Percentiles rank a stretch among this genome's conserved stretches.
Evolutionary conservation across 1,140 invertebrate species (phyloP).

Genomic region (Aphidius ervi): DNA sequence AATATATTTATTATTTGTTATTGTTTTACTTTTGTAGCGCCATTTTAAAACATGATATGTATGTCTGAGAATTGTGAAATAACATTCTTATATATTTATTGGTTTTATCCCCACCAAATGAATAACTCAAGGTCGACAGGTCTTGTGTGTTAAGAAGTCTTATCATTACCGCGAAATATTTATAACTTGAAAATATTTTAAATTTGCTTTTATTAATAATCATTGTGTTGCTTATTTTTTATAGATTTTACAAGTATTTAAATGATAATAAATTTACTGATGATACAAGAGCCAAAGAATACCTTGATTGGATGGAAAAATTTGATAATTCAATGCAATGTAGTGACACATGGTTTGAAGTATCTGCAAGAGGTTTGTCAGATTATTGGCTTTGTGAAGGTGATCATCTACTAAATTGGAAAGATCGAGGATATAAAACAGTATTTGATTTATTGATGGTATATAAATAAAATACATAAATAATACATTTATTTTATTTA

Average conservation of each 20-base stretch:
- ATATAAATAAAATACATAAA: slow-evolving; percentile 18
- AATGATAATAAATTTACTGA: slow-evolving; percentile 23
- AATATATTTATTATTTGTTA: slow-evolving; percentile 4
- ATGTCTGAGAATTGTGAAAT: not conserved
- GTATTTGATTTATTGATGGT: slow-evolving; percentile 59
- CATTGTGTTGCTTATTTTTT: not conserved
- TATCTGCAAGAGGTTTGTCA: slow-evolving; percentile 48
- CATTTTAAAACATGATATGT: slow-evolving; percentile 8
- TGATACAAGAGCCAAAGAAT: slow-evolving; percentile 38
- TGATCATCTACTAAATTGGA: slow-evolving; percentile 59
- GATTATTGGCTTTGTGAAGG: slow-evolving; percentile 58
- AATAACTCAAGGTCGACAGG: slow-evolving; percentile 23
- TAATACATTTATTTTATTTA: not conserved
- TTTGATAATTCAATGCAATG: slow-evolving; percentile 54
- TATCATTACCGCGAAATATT: slow-evolving; percentile 14
- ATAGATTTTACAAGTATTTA: slow-evolving; percentile 26
- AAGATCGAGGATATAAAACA: slow-evolving; percentile 56
- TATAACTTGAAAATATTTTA: too few species aligned
- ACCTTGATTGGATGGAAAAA: slow-evolving; percentile 53
- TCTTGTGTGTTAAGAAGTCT: slow-evolving; percentile 7
- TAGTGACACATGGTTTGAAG: slow-evolving; percentile 57
- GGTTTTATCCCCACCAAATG: slow-evolving; percentile 19
- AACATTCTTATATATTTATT: not conserved
- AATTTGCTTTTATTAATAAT: too few species aligned
- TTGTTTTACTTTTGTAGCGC: slow-evolving; percentile 13